Evolutionary conservation across 2,797 vertebrate genomes (phyloP).

Genomic region (Sebastes jordani): DNA sequence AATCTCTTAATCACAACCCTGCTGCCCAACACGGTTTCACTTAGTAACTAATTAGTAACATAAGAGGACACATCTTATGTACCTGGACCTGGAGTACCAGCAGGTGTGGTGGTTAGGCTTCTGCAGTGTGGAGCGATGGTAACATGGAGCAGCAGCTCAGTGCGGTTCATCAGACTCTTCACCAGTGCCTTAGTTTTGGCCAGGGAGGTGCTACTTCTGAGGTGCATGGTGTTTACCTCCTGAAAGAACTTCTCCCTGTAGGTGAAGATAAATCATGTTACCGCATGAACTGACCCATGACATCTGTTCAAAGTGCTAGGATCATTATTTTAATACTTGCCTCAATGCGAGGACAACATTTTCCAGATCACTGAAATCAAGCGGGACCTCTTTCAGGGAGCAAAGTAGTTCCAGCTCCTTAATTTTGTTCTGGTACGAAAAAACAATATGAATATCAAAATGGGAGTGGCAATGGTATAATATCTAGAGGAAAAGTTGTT

Average conservation of each 20-base stretch:
- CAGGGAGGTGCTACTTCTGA: slow-evolving; percentile 86
- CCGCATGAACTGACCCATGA: background rate
- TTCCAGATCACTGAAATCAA: slow-evolving; percentile 95
- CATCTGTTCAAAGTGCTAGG: background rate
- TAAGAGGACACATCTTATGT: background rate
- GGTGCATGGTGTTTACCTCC: slow-evolving; percentile 89
- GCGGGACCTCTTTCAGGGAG: slow-evolving; percentile 93
- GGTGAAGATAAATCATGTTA: slow-evolving; percentile 24
- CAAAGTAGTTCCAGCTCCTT: slow-evolving; percentile 98
- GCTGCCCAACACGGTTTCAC: background rate
- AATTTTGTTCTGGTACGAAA: slow-evolving; percentile 90
- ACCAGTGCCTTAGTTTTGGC: slow-evolving; percentile 94
- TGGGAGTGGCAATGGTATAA: background rate
- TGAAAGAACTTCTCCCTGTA: slow-evolving; percentile 96
- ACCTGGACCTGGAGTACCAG: slow-evolving; percentile 89
- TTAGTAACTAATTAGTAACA: background rate
- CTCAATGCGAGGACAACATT: slow-evolving; percentile 94
- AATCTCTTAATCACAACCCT: background rate
- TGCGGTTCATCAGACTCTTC: slow-evolving; percentile 97
- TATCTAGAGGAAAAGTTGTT: background rate
- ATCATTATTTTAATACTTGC: slow-evolving; percentile 69
- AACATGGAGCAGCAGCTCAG: slow-evolving; percentile 94
- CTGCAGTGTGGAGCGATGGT: slow-evolving; percentile 96
- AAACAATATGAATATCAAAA: slow-evolving; percentile 8
- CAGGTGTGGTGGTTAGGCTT: slow-evolving; percentile 90